Evolutionary conservation across 92 coral and sea anemone species (phyloP).

Genomic region (Palythoa heliodiscus): DNA sequence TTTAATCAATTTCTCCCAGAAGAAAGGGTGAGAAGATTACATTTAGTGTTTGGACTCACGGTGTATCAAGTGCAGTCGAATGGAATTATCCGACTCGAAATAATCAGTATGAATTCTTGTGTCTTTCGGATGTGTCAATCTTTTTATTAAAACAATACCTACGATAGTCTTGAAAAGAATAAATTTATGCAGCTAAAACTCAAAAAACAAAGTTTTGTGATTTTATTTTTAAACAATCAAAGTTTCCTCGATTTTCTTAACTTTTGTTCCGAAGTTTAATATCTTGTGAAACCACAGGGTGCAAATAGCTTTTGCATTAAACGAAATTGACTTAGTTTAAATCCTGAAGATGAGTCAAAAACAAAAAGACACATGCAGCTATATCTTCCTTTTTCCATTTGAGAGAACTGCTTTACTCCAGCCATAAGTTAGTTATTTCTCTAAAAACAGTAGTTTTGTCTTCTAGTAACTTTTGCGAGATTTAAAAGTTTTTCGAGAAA

Average conservation of each 20-base stretch:
- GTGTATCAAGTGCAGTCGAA: conserved; percentile 15
- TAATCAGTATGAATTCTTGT: conserved; percentile 19
- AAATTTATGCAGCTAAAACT: conserved; percentile 26
- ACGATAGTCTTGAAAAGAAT: conserved; percentile 27
- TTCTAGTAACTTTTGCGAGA: neutral
- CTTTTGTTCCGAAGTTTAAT: neutral
- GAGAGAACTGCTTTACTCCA: conserved; percentile 1
- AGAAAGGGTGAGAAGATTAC: conserved; percentile 9
- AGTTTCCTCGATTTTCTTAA: neutral
- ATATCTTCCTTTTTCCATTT: conserved; percentile 8
- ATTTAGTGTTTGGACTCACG: neutral
- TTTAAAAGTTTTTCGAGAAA: neutral
- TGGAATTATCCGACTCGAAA: neutral
- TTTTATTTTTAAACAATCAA: neutral
- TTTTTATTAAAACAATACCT: conserved; percentile 21
- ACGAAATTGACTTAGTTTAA: conserved; percentile 28
- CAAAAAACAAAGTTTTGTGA: conserved; percentile 4
- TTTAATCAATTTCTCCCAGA: neutral
- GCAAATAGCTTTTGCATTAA: neutral
- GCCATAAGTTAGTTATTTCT: neutral
- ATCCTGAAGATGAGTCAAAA: conserved; percentile 17
- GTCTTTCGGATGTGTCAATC: conserved; percentile 31
- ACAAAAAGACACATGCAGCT: conserved; percentile 40
- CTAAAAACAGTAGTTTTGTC: neutral
- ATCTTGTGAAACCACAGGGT: neutral